Evolutionary conservation across 2,797 vertebrate species (phyloP).

Genomic region (Anguilla anguilla): DNA sequence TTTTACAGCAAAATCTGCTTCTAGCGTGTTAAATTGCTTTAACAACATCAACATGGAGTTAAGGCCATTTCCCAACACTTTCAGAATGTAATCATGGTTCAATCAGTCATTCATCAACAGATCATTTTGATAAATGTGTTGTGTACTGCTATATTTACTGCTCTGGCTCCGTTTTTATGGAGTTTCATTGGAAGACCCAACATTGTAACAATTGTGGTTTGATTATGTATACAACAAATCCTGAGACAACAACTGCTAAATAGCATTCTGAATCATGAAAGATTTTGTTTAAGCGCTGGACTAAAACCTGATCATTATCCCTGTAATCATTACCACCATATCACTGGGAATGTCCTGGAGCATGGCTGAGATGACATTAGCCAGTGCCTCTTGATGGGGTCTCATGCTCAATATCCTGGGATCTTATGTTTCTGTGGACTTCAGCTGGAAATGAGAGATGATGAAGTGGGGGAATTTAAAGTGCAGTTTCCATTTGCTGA

Average conservation of each 20-base stretch:
- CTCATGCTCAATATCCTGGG: not conserved
- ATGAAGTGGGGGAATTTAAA: not conserved
- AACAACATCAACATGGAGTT: slow-evolving; percentile 37
- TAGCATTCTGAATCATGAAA: slow-evolving; percentile 18
- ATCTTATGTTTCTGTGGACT: not conserved
- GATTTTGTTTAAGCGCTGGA: slow-evolving; percentile 42
- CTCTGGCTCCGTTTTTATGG: slow-evolving; percentile 29
- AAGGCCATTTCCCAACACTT: slow-evolving; percentile 26
- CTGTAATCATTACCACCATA: slow-evolving; percentile 24
- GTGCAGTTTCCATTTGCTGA: not conserved
- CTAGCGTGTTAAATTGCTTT: slow-evolving; percentile 16
- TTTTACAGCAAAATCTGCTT: not conserved
- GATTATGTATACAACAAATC: slow-evolving; percentile 21
- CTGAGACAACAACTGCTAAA: slow-evolving; percentile 23
- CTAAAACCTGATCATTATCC: slow-evolving; percentile 20
- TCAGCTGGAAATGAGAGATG: not conserved
- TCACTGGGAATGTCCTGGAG: not conserved
- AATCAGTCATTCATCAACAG: slow-evolving; percentile 25
- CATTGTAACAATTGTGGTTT: slow-evolving; percentile 30
- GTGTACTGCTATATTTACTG: slow-evolving; percentile 17
- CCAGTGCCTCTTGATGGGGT: not conserved
- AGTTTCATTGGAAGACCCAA: slow-evolving; percentile 21
- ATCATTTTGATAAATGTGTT: slow-evolving; percentile 33
- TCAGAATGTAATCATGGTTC: slow-evolving; percentile 9
- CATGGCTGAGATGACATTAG: not conserved